Base-by-base conservation (phyloP, 2,113 vertebrate species). In the Capreolus pygargus region DNA sequence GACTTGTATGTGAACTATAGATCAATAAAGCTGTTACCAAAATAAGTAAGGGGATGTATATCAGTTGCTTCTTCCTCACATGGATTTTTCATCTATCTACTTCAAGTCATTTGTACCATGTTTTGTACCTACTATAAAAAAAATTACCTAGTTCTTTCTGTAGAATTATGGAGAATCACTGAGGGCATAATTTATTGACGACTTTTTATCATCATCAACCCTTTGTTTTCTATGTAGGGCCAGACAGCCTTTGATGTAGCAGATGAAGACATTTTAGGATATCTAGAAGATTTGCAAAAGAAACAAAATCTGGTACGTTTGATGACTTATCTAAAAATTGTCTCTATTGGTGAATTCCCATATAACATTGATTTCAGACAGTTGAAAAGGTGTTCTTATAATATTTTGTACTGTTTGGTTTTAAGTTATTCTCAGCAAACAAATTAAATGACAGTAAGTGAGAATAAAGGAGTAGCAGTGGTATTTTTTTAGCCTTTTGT, bases 201-300 rank as follows among this genome's bases (percentile, higher is more conserved):
- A 50, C 57, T 58, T 79, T 96, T 97, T 74, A 54, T 27, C 52
- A 60, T 89, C 15, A 82, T 36, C 23, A 19, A 9, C 21, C 1
- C 8, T 2, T 86, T 91, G 28, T 98, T 95, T 97, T 36, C 61
- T 98, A 30, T 85, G 36, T 98, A 99, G 99, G 99, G 99, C 92
- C 99, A 99, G 98, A 99, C 99, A 78, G 99, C 99, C 1, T 99
- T 99, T 98, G 99, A 99, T 98, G 99, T 99, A 97, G 99, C 99
- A 97, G 99, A 99, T 98, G 99, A 99, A 99, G 99, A 99, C 95
- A 99, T 99, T 98, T 98, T 99, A 97, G 99, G 99, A 97, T 99
- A 99, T 98, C 99, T 99, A 98, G 99, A 99, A 99, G 99, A 99
- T 96, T 98, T 99, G 86, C 99, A 99, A 97, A 99, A 99, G 99